A percentile compares a stretch with the other conserved stretches of the same genome.
Conservation (phyloP, 37 sponge, comb jelly and placozoan species). For the Theonella swinhoei region DNA sequence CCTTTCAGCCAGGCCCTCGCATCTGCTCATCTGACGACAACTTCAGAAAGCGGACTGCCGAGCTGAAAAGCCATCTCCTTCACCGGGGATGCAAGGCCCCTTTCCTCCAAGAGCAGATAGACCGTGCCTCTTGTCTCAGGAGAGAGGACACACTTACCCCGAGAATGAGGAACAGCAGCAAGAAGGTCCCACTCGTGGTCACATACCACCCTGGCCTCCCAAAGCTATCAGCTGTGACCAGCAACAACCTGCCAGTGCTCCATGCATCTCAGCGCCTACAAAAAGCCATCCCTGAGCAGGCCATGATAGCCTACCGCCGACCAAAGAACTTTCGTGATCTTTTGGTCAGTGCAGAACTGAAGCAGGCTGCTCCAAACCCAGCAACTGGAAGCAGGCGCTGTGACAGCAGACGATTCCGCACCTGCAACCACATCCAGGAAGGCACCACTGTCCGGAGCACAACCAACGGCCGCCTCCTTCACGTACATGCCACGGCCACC, state of each 20-base stretch:
- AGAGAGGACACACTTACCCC: neutral
- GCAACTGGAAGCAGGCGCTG: neutral
- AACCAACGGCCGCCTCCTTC: neutral
- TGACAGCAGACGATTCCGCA: neutral
- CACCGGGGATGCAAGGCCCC: neutral
- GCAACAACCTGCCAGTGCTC: neutral
- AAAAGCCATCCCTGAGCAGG: constrained; percentile 1
- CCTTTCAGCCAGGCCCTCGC: neutral
- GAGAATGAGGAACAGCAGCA: neutral
- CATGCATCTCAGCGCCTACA: neutral
- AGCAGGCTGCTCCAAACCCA: neutral
- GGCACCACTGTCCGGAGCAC: neutral
- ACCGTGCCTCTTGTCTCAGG: neutral
- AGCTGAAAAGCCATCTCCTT: neutral
- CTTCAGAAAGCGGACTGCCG: neutral
- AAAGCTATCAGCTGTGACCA: neutral
- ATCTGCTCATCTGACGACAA: constrained; percentile 11
- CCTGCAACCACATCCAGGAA: neutral
- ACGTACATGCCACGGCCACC: neutral
- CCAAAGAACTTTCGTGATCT: constrained; percentile 4
- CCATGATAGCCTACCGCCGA: neutral
- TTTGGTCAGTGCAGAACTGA: neutral
- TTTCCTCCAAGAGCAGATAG: neutral
- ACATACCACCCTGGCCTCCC: constrained; percentile 4
- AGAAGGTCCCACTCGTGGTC: neutral